Base-by-base conservation (phyloP, 2,888 invertebrate genomes). In the Xestia sexstrigata region DNA sequence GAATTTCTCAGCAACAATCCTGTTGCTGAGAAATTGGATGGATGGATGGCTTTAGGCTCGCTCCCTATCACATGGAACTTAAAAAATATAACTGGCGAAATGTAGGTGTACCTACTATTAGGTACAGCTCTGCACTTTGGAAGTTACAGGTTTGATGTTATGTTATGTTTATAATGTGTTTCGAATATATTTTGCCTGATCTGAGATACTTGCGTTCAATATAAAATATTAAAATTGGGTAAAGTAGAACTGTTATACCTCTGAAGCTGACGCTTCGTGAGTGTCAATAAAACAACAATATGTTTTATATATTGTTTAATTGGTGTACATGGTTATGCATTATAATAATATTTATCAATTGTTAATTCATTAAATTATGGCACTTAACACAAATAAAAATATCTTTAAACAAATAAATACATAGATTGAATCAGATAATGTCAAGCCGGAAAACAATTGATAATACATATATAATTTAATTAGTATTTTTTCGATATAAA, bases 301-400 rank as follows among this genome's bases (percentile, higher is more conserved):
- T 93, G 74, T 91, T 93, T 94, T 93, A 93, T 93, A 93, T 94
- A 94, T 94, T 93, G 93, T 96, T 96, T 96, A 95, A 95, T 96
- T 96, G 96, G 96, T 96, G 96, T 96, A 96, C 95, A 96, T 96
- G 96, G 96, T 96, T 96, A 96, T 95, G 96, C 95, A 94, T 95
- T 96, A 95, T 93, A 95, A 95, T 95, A 95, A 94, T 95, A 95
- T 91, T 95, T 95, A 95, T 96, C 94, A 92, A 95, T 95, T 96
- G 96, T 96, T 96, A 96, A 95, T 95, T 96, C 94, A 94, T 96
- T 95, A 95, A 96, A 95, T 96, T 96, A 96, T 96, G 96, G 96
- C 96, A 96, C 96, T 96, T 95, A 96, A 96, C 92, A 94, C 90
- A 96, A 95, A 94, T 92, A 93, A 95, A 93, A 95, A 94, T 92